These are phyloP conservation scores for Chondrilla cf. caribensis DNA, from an alignment of 37 sponge, comb jelly and placozoan genomes.

Conservation along the genomic window DNA sequence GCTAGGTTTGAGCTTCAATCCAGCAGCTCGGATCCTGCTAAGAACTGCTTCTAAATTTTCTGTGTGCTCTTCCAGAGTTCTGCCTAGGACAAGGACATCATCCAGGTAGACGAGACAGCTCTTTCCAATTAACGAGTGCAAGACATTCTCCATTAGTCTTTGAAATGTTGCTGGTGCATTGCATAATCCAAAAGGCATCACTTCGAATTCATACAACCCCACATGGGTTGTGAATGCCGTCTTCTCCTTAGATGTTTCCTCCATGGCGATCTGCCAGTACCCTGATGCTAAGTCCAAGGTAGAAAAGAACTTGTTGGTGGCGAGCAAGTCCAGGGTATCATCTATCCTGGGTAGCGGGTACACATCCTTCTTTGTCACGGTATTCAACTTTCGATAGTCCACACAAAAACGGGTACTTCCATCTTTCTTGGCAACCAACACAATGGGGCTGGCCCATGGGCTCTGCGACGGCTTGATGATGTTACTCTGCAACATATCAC, in stretches of 20 bases:
- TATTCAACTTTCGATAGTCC: constrained; percentile 57
- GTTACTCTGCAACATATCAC: constrained; percentile 43
- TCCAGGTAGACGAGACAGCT: constrained; percentile 36
- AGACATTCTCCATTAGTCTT: constrained; percentile 34
- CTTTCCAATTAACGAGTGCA: not conserved
- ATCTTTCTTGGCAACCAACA: constrained; percentile 48
- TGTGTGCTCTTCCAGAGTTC: constrained; percentile 14
- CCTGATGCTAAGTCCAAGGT: constrained; percentile 23
- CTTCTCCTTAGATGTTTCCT: constrained; percentile 5
- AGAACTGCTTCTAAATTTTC: constrained; percentile 1
- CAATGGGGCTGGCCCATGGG: constrained; percentile 53
- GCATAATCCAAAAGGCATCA: constrained; percentile 51
- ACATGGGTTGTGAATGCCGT: constrained; percentile 40
- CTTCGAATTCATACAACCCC: constrained; percentile 35
- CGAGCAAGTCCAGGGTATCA: constrained; percentile 44
- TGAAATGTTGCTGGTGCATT: constrained; percentile 50
- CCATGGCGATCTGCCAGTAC: constrained; percentile 42
- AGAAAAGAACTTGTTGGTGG: constrained; percentile 5
- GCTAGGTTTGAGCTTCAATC: constrained; percentile 27
- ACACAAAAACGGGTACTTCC: constrained; percentile 52
- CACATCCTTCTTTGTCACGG: constrained; percentile 54
- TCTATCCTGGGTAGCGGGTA: constrained; percentile 60
- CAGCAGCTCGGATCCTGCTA: not conserved
- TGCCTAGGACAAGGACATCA: constrained; percentile 35
- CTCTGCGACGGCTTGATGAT: constrained; percentile 38